phyloP scores from a whole-genome alignment of 2,888 invertebrate species.

The Autographa pulchrina region DNA sequence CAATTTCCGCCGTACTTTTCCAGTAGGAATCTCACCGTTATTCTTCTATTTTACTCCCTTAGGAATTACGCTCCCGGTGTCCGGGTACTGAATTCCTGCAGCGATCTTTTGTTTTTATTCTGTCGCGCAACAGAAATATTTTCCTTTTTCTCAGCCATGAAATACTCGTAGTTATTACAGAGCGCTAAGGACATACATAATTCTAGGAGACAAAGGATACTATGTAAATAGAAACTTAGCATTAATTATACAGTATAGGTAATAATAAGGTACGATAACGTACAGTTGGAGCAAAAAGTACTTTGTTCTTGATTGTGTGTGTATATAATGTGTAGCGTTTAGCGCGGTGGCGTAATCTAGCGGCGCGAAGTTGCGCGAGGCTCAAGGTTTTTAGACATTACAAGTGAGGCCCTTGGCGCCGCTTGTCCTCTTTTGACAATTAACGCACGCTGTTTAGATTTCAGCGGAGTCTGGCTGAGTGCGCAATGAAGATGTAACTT shows the following conservation, averaged over 20 bases:
- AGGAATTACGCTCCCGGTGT: background rate
- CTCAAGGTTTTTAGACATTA: conserved; percentile 34
- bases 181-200: background rate
- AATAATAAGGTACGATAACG: conserved; percentile 1
- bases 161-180: background rate
- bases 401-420: conserved; percentile 17
- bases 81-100: background rate
- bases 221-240: background rate
- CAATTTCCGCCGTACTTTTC: background rate
- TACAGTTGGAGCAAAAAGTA: conserved; percentile 2
- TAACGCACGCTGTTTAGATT: conserved; percentile 23
- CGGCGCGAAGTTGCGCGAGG: conserved; percentile 20
- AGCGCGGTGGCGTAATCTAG: conserved; percentile 42
- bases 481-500: too few relatives aligned
- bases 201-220: background rate
- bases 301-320: background rate
- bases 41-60: background rate
- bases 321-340: conserved; percentile 13
- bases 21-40: background rate
- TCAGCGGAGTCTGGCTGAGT: background rate
- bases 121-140: background rate
- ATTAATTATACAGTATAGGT: background rate
- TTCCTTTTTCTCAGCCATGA: background rate
- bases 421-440: conserved; percentile 26
- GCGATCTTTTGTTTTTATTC: conserved; percentile 7